Conservation (phyloP, 2,113 vertebrate species). For the Antechinus flavipes region DNA sequence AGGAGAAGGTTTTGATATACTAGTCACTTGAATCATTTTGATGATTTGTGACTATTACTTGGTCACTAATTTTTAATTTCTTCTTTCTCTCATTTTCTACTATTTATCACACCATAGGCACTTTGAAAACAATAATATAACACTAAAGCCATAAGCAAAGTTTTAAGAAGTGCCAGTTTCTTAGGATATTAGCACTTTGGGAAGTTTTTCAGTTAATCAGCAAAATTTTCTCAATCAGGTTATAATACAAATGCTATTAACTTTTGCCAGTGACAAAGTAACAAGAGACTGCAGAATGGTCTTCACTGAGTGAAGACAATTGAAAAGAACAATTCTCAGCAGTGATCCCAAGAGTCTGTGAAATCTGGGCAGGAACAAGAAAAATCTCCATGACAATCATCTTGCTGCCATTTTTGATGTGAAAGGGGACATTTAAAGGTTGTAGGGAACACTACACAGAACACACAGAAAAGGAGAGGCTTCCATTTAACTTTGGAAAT, state of each 20-base stretch:
- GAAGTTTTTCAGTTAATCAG: background rate
- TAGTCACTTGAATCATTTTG: background rate
- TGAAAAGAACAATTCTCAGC: slow-evolving; percentile 1
- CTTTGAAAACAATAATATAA: background rate
- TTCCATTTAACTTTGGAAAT: fast-evolving
- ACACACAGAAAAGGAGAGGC: background rate
- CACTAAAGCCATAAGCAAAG: background rate
- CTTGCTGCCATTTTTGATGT: fast-evolving
- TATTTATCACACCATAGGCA: background rate
- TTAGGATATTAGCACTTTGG: background rate
- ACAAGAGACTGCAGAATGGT: background rate
- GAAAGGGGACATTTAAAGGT: fast-evolving
- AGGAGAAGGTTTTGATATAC: background rate
- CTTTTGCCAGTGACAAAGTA: slow-evolving; percentile 6
- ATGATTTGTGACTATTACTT: background rate
- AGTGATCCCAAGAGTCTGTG: background rate
- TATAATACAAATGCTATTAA: background rate
- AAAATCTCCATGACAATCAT: fast-evolving
- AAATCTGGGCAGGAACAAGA: fast-evolving
- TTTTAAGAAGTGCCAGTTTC: background rate
- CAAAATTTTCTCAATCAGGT: background rate
- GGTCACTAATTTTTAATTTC: background rate
- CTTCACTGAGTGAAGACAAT: slow-evolving; percentile 13
- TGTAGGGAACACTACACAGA: fast-evolving
- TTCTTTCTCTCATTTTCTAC: background rate